Base-by-base conservation (phyloP, 1,140 invertebrate genomes). In the Lethrus apterus region DNA sequence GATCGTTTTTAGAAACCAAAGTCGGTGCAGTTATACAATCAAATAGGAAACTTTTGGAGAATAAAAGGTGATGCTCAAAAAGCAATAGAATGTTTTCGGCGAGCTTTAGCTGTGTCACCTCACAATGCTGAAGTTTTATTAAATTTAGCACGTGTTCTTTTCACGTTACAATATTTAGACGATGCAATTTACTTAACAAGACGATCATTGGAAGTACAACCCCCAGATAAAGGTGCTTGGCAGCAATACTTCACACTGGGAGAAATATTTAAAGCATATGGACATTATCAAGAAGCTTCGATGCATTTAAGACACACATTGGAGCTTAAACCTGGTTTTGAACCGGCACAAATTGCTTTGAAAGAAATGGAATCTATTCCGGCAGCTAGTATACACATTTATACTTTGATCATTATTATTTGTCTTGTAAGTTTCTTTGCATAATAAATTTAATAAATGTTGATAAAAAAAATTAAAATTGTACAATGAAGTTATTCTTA, bases 31-130 rank as follows among this genome's bases (percentile, higher is more conserved):
- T 69, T 89, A 23, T 89, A 88, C 62, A 89, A 90, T 63, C 86
- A 91, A 64, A 90, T 92, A 60, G 89, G 87, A 3, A 91, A 93
- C 66, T 92, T 88, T 61, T 86, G 81, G 81, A 73, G 87, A 51
- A 86, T 89, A 52, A 88, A 89, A 66, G 87, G 87, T 4, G 82
- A 89, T 61, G 85, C 87, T 4, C 74, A 83, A 58, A 79, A 82
- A 58, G 85, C 87, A 0, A 90, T 92, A 50, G 88, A 92, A 64
- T 93, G 89, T 60, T 93, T 90, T 67, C 74, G 89, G 41, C 75
- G 85, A 63, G 87, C 86, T 2, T 71, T 92, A 14, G 83, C 86
- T 14, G 81, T 90, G 1, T 86, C 85, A 26, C 89, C 89, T 2
- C 84, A 90, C 59, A 88, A 91, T 70, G 79, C 88, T 32, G 87